These are phyloP conservation scores for Physella acuta DNA, from an alignment of 1,140 invertebrate genomes.

Conservation along the genomic window DNA sequence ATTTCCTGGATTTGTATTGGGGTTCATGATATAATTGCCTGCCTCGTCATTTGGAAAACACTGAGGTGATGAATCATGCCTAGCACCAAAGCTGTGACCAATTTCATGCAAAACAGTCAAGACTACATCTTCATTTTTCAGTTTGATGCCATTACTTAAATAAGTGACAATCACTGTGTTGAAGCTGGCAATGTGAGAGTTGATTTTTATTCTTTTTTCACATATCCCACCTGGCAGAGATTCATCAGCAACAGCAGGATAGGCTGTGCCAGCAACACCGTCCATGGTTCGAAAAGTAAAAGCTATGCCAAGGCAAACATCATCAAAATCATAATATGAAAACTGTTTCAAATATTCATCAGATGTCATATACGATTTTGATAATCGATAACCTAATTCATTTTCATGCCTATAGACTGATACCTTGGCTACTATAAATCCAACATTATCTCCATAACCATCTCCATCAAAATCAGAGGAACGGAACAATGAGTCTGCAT, in stretches of 20 bases:
- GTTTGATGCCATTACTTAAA: slow-evolving; percentile 29
- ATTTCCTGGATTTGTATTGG: slow-evolving; percentile 32
- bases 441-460: slow-evolving; percentile 46
- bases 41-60: slow-evolving; percentile 32
- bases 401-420: slow-evolving; percentile 32
- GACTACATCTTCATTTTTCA: slow-evolving; percentile 29
- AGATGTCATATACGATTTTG: slow-evolving; percentile 18
- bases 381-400: slow-evolving; percentile 31
- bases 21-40: slow-evolving; percentile 50
- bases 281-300: slow-evolving; percentile 48
- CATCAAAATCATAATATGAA: slow-evolving; percentile 40
- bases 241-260: slow-evolving; percentile 30
- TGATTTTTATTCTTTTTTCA: slow-evolving; percentile 12
- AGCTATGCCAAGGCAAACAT: slow-evolving; percentile 42
- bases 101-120: slow-evolving; percentile 48
- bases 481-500: slow-evolving; percentile 45
- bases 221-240: slow-evolving; percentile 41
- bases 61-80: slow-evolving; percentile 38
- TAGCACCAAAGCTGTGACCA: slow-evolving; percentile 51
- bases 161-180: slow-evolving; percentile 45
- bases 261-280: slow-evolving; percentile 39
- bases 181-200: slow-evolving; percentile 26
- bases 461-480: slow-evolving; percentile 49
- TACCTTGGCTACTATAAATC: slow-evolving; percentile 44
- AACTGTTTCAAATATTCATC: slow-evolving; percentile 42